Evolutionary conservation across 2,888 invertebrate species (phyloP), one percentile per base, ranked within the genome.

Genomic region (Phyto melanocephala): DNA sequence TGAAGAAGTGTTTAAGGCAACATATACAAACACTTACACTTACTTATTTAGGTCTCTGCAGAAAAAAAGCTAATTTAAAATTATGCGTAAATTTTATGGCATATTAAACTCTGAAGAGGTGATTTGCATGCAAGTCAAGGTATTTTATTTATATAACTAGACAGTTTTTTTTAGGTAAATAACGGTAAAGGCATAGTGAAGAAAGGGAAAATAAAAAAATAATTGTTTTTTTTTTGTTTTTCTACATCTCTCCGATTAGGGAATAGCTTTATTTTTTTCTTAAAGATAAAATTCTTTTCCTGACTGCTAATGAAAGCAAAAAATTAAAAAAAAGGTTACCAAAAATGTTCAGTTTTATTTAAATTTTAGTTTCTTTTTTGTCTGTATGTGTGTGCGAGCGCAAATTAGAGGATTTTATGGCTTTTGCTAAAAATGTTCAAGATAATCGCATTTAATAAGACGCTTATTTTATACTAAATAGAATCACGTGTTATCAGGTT

Each of bases 11-110:
- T 40, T 62, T 52, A 17, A 17, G 47, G 17, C 58, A 65, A 60
- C 58, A 65, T 54, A 24, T 22, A 67, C 24, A 28, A 7, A 22
- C 28, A 28, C 28, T 5, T 6, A 28, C 3, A 28, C 17, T 5
- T 52, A 35, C 17, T 3, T 7, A 33, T 33, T 8, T 11, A 45
- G 47, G n/a, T 28, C 3, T 28, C 28, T 6, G 4, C 10, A 33
- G 20, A 63, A 52, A 52, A 40, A 70, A 76, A 78, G 84, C 84
- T 84, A 81, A 84, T 81, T 84, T 84, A 81, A 84, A 80, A 84
- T 81, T 84, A 82, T 80, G 79, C 80, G 81, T 81, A 81, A 84
- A 84, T 84, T 81, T 80, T 80, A 81, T 81, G 81, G 81, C 65
- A 74, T 81, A 84, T 84, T 84, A 81, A 81, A 84, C 84, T 80